Conservation (phyloP, 2,888 invertebrate genomes). For the Sesia apiformis region DNA sequence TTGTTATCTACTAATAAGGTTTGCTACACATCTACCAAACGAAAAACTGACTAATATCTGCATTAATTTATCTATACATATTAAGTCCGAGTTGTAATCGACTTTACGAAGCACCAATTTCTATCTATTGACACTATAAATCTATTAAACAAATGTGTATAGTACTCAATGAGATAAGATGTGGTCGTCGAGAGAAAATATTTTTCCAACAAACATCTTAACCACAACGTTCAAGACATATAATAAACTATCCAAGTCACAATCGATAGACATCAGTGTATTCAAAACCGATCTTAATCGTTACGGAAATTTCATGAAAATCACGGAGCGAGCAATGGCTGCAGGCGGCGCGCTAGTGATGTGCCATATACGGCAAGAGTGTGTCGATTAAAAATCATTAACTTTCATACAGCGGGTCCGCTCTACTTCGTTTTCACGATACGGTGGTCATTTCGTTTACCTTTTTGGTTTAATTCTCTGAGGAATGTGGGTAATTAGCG, state of each 20-base stretch:
- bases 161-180: too few species aligned
- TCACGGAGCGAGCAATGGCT: slow-evolving; percentile 5
- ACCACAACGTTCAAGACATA: too few species aligned
- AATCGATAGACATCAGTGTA: neutral
- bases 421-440: slow-evolving; percentile 17
- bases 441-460: slow-evolving; percentile 3
- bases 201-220: too few species aligned
- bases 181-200: too few species aligned
- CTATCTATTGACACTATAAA: too few species aligned
- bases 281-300: neutral
- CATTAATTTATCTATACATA: too few species aligned
- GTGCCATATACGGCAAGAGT: slow-evolving; percentile 31
- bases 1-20: too few species aligned
- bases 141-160: too few species aligned
- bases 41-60: too few species aligned
- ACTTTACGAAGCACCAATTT: too few species aligned
- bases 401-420: slow-evolving; percentile 37
- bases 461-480: neutral
- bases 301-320: slow-evolving; percentile 25
- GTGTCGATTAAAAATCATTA: slow-evolving; percentile 55
- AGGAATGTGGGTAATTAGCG: neutral
- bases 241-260: slow-evolving; percentile 8
- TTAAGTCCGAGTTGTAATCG: too few species aligned
- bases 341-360: slow-evolving; percentile 26
- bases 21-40: too few species aligned